Evolutionary conservation across 2,888 invertebrate species (phyloP).

Genomic region (Thecophora atra): DNA sequence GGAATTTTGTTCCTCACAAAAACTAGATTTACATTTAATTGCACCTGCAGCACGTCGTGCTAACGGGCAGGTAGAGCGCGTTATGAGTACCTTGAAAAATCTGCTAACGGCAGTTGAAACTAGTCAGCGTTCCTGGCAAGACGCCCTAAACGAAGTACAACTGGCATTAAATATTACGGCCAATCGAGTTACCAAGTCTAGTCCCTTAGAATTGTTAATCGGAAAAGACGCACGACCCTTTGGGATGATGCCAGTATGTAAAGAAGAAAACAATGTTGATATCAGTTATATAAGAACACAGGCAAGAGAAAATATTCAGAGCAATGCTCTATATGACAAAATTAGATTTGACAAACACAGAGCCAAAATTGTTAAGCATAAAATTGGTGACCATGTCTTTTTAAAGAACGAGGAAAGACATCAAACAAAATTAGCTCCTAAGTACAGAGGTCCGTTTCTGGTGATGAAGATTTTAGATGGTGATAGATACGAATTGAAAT

Average conservation of each 20-base stretch:
- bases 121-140: constrained; percentile 41
- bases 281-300: constrained; percentile 36
- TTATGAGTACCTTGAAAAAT: constrained; percentile 40
- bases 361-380: constrained; percentile 26
- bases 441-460: constrained; percentile 36
- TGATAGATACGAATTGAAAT: constrained; percentile 9
- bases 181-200: constrained; percentile 29
- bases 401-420: constrained; percentile 36
- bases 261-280: constrained; percentile 23
- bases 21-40: constrained; percentile 39
- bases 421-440: constrained; percentile 38
- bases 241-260: constrained; percentile 2
- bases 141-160: constrained; percentile 38
- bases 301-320: constrained; percentile 22
- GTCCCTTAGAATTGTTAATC: constrained; percentile 31
- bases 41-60: constrained; percentile 36
- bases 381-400: constrained; percentile 36
- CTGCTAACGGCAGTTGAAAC: constrained; percentile 43
- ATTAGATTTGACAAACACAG: constrained; percentile 32
- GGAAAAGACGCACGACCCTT: constrained; percentile 30
- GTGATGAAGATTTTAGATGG: constrained; percentile 16
- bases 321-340: constrained; percentile 22
- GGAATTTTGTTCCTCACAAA: constrained; percentile 39
- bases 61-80: constrained; percentile 42
- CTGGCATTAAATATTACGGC: constrained; percentile 37